phyloP scores from a whole-genome alignment of 2,797 vertebrate genomes.

The Betta splendens region DNA sequence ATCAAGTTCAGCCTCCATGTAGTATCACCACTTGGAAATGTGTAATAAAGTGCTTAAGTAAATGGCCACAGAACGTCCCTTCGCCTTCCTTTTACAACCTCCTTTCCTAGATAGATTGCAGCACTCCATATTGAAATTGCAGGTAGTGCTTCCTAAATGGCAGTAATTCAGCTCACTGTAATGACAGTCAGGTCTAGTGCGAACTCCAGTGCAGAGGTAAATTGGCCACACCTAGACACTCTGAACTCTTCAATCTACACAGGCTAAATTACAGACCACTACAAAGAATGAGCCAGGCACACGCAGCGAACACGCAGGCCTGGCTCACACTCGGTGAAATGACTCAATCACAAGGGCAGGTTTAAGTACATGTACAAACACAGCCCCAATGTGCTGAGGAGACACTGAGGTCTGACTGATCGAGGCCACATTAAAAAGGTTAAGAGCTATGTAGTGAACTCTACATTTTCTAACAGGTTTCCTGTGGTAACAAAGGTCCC shows the following conservation, averaged over 20 bases:
- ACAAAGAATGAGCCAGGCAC: constrained; percentile 29
- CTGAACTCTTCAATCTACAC: constrained; percentile 36
- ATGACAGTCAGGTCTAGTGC: constrained; percentile 31
- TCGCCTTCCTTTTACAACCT: constrained; percentile 21
- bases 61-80: constrained; percentile 26
- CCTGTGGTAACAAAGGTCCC: too few relatives aligned
- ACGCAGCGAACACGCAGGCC: constrained; percentile 26
- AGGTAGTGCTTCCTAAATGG: constrained; percentile 37
- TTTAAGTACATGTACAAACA: constrained; percentile 31
- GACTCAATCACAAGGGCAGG: constrained; percentile 27
- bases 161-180: constrained; percentile 39
- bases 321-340: constrained; percentile 28
- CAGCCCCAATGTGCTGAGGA: constrained; percentile 7
- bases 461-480: not conserved
- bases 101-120: constrained; percentile 38
- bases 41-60: constrained; percentile 20
- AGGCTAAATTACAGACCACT: constrained; percentile 51
- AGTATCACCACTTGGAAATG: constrained; percentile 11
- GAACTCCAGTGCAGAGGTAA: constrained; percentile 42
- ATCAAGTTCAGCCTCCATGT: not conserved
- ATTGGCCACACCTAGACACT: constrained; percentile 39
- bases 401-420: constrained; percentile 13
- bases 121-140: constrained; percentile 31
- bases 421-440: constrained; percentile 1
- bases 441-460: constrained; percentile 1